Percentiles rank a stretch among this genome's conserved stretches.
Conservation (phyloP, 2,113 vertebrate genomes). For the Prietella phreatophila region DNA sequence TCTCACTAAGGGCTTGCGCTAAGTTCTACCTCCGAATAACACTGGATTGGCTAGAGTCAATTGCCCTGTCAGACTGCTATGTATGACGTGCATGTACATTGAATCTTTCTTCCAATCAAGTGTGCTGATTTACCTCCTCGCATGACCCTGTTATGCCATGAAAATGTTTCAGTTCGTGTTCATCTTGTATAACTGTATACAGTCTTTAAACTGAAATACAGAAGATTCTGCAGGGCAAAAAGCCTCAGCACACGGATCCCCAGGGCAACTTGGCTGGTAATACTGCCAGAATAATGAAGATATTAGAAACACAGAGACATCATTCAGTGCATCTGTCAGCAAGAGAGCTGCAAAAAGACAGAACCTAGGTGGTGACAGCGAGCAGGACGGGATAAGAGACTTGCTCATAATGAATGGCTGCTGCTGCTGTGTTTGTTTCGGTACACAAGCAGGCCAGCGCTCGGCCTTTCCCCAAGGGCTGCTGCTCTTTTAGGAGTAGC, state of each 20-base stretch:
- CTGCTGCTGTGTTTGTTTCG: conserved; percentile 25
- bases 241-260: conserved; percentile 4
- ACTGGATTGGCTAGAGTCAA: not conserved
- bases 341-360: conserved; percentile 36
- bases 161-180: not conserved
- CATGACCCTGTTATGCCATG: not conserved
- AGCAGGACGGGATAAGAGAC: conserved; percentile 30
- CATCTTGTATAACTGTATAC: not conserved
- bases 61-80: not conserved
- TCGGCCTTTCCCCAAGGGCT: not conserved
- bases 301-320: conserved; percentile 31
- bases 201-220: conserved; percentile 12
- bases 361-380: conserved; percentile 19
- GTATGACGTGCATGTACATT: not conserved
- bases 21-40: not conserved
- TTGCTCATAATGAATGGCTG: conserved; percentile 34
- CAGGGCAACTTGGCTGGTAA: conserved; percentile 29
- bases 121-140: not conserved
- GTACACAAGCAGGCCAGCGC: conserved; percentile 36
- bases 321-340: conserved; percentile 15
- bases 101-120: not conserved
- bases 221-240: conserved; percentile 8
- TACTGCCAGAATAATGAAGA: conserved; percentile 49
- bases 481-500: conserved; percentile 41
- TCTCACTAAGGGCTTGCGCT: not conserved